phyloP scores from a whole-genome alignment of 2,113 vertebrate species.

The Otolemur garnettii region DNA sequence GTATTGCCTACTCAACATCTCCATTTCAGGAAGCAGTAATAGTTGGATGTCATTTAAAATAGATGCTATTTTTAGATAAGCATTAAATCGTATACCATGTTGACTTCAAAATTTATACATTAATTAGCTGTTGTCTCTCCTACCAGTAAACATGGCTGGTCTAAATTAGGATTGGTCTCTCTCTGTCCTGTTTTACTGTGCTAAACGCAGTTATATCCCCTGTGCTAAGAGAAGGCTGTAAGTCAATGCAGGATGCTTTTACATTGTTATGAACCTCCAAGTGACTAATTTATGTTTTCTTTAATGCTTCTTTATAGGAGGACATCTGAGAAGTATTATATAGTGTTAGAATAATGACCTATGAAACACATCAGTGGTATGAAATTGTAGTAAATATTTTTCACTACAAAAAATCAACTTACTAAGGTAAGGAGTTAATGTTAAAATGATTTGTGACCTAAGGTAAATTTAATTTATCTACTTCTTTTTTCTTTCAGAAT shows the following conservation, averaged over 20 bases:
- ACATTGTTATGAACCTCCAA: neutral
- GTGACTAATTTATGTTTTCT: neutral
- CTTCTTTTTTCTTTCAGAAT: slow-evolving; percentile 43
- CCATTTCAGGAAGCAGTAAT: neutral
- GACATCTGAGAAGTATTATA: neutral
- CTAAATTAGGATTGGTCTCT: neutral
- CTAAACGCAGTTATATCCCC: neutral
- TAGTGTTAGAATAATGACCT: neutral
- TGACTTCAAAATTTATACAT: slow-evolving; percentile 18
- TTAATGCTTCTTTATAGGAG: neutral
- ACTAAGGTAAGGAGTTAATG: neutral
- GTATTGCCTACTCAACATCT: neutral
- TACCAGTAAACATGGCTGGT: neutral
- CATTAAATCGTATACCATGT: neutral
- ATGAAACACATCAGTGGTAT: neutral
- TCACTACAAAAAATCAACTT: slow-evolving; percentile 4
- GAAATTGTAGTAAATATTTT: neutral
- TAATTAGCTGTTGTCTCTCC: neutral
- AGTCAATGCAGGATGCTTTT: neutral
- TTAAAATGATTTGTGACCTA: neutral
- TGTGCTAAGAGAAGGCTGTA: neutral
- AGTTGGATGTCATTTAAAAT: neutral
- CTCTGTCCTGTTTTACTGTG: neutral
- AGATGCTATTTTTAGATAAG: neutral
- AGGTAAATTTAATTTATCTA: slow-evolving; percentile 46